Percentiles rank a stretch among this genome's conserved stretches.
Conservation (phyloP, 2,113 vertebrate genomes). For the Corapipo altera region DNA sequence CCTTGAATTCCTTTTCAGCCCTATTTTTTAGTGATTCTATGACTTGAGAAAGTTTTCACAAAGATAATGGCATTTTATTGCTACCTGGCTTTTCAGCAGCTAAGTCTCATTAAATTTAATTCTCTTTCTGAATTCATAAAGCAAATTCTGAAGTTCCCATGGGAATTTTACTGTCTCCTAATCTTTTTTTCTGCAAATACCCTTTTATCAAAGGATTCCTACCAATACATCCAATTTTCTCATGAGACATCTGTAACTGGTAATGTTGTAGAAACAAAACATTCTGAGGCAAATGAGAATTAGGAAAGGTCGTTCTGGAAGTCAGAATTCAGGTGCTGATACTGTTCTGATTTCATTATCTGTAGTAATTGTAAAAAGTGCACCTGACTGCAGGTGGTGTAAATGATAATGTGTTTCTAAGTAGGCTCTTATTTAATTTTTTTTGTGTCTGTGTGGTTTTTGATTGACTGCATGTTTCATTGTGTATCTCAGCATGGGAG, state of each 20-base stretch:
- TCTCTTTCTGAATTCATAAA: slow-evolving; percentile 39
- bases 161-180: slow-evolving; percentile 4
- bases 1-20: not conserved
- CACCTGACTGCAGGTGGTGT: not conserved
- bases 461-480: not conserved
- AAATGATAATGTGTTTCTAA: not conserved
- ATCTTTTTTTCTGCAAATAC: slow-evolving; percentile 18
- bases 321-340: not conserved
- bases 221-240: not conserved
- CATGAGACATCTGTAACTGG: not conserved
- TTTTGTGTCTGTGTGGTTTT: not conserved
- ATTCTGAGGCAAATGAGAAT: not conserved
- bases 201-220: slow-evolving; percentile 4
- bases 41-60: not conserved
- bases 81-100: slow-evolving; percentile 10
- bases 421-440: not conserved
- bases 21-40: not conserved
- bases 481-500: not conserved
- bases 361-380: not conserved
- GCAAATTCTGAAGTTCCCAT: slow-evolving; percentile 6
- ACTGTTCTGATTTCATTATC: not conserved
- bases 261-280: not conserved
- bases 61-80: slow-evolving; percentile 28
- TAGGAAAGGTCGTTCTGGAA: not conserved
- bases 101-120: slow-evolving; percentile 41